Evolutionary conservation across 92 coral and sea anemone genomes (phyloP).

Genomic region (Micromussa lordhowensis): DNA sequence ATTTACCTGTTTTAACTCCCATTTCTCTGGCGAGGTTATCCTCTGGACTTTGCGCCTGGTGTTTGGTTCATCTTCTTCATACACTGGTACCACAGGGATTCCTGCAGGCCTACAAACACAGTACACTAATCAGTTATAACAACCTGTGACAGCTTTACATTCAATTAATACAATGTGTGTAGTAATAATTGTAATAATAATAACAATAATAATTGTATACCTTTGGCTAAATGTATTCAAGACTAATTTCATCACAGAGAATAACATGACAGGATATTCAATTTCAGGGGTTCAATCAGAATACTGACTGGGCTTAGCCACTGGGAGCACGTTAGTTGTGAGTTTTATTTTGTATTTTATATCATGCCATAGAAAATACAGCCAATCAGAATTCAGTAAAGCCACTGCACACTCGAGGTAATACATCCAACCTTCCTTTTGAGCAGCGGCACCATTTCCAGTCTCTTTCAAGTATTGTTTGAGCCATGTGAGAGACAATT

Average conservation of each 20-base stretch:
- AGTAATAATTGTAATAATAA: neutral
- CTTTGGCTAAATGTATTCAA: neutral
- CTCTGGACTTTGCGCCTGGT: slow-evolving; percentile 89
- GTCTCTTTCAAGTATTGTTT: neutral
- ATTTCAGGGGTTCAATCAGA: too few relatives aligned
- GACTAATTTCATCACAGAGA: too few relatives aligned
- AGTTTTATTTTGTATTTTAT: too few relatives aligned
- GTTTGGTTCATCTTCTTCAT: slow-evolving; percentile 90
- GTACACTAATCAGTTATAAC: neutral
- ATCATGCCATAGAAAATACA: too few relatives aligned
- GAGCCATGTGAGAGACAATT: neutral
- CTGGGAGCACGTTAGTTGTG: too few relatives aligned
- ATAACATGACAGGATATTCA: too few relatives aligned
- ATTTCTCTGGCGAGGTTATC: slow-evolving; percentile 97
- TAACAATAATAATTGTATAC: neutral
- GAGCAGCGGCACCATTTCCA: neutral
- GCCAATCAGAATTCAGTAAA: too few relatives aligned
- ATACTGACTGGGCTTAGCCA: too few relatives aligned
- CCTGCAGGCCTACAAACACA: slow-evolving; percentile 79
- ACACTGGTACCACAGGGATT: slow-evolving; percentile 92
- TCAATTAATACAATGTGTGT: neutral
- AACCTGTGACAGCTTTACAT: neutral
- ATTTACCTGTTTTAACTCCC: slow-evolving; percentile 97
- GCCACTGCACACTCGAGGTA: too few relatives aligned
- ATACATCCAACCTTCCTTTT: too few relatives aligned